These are phyloP conservation scores for Lateolabrax maculatus DNA, from an alignment of 2,797 vertebrate genomes.

Conservation along the genomic window DNA sequence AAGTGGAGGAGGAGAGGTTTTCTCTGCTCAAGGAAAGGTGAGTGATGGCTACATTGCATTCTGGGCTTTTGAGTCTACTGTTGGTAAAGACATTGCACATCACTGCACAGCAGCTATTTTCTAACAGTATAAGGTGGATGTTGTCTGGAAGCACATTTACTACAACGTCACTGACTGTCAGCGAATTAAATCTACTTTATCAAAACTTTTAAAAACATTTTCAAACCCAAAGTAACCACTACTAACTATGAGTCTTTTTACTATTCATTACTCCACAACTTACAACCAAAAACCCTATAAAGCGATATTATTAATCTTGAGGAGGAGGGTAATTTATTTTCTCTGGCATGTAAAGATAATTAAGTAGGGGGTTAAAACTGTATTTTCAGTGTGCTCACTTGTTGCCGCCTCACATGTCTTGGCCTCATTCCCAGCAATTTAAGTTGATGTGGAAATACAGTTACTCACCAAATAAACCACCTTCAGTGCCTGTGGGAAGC, in stretches of 20 bases:
- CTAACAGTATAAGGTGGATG: neutral
- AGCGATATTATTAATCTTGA: constrained; percentile 76
- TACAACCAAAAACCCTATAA: constrained; percentile 54
- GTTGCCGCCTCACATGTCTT: constrained; percentile 58
- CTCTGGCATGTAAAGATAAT: constrained; percentile 78
- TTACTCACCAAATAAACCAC: constrained; percentile 57
- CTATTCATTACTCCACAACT: constrained; percentile 63
- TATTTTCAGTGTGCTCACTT: constrained; percentile 53
- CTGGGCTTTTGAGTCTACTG: constrained; percentile 26
- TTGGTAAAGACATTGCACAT: constrained; percentile 7
- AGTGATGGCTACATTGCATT: constrained; percentile 36
- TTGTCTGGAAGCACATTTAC: neutral
- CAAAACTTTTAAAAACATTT: constrained; percentile 24
- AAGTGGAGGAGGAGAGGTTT: constrained; percentile 51
- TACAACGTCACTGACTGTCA: neutral
- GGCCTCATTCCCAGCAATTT: constrained; percentile 58
- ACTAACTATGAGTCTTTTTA: constrained; percentile 41
- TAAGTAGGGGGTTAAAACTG: constrained; percentile 57
- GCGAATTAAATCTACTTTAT: constrained; percentile 38
- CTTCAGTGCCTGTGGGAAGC: constrained; percentile 32
- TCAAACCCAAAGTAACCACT: constrained; percentile 41
- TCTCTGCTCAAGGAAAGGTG: constrained; percentile 34
- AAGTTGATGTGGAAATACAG: constrained; percentile 68
- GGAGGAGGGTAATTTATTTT: constrained; percentile 79
- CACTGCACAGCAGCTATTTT: constrained; percentile 10